These are phyloP conservation scores for Arizona elegans DNA, from an alignment of 2,113 vertebrate genomes.

Conservation along the genomic window DNA sequence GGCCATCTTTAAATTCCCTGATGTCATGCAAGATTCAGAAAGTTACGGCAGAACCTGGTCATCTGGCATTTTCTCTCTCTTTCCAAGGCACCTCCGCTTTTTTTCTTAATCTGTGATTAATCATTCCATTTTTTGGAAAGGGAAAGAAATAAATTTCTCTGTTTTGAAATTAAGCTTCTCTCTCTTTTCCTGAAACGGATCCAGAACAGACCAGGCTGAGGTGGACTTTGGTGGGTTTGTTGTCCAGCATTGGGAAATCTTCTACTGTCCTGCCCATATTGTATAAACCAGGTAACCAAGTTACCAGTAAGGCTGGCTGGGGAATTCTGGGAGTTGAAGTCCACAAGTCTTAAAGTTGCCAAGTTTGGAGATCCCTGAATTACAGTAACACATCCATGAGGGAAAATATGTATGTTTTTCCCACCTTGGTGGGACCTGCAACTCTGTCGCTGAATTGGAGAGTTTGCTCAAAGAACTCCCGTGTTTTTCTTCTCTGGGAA, in stretches of 20 bases:
- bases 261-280: not conserved
- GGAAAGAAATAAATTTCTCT: not conserved
- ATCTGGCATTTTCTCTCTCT: not conserved
- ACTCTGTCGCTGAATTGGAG: not conserved
- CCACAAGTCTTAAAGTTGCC: not conserved
- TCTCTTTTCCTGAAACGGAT: not conserved
- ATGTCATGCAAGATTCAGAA: not conserved
- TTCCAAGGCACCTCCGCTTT: no score
- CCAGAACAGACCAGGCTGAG: not conserved
- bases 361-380: not conserved
- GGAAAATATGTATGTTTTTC: not conserved
- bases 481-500: not conserved
- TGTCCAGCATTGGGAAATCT: not conserved
- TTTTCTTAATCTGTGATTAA: not conserved
- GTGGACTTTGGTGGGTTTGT: not conserved
- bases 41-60: not conserved
- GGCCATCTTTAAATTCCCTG: not conserved
- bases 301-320: not conserved
- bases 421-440: not conserved
- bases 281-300: not conserved
- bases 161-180: not conserved
- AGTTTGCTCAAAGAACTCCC: not conserved
- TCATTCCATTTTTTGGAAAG: not conserved
- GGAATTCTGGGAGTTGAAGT: not conserved
- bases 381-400: not conserved